These are phyloP conservation scores for Eulemur rubriventer DNA, from an alignment of 2,797 vertebrate species.

Conservation along the genomic window DNA sequence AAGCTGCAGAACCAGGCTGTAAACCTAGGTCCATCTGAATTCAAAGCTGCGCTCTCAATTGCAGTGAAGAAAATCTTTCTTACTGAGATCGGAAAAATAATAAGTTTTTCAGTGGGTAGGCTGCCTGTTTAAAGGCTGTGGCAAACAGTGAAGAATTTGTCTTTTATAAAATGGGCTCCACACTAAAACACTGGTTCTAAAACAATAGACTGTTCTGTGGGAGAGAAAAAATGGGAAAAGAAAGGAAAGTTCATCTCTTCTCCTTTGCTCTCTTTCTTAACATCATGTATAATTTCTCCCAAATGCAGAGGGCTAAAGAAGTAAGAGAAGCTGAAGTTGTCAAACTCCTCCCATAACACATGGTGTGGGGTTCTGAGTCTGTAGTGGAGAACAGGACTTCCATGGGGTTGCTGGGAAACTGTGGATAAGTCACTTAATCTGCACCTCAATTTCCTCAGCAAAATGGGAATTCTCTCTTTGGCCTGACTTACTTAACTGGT, in stretches of 20 bases:
- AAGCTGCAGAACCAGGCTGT: neutral
- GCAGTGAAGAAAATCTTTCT: neutral
- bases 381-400: neutral
- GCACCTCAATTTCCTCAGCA: neutral
- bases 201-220: neutral
- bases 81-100: neutral
- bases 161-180: neutral
- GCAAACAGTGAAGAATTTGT: neutral
- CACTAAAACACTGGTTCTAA: neutral
- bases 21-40: neutral
- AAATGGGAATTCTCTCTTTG: neutral
- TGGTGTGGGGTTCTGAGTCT: neutral
- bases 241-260: neutral
- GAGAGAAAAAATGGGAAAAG: neutral
- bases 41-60: slow-evolving; percentile 3
- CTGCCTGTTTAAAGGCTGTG: neutral
- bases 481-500: neutral
- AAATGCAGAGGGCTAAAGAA: neutral
- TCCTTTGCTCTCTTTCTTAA: neutral
- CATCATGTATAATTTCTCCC: neutral
- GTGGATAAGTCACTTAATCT: neutral
- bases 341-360: neutral
- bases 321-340: neutral
- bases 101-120: neutral
- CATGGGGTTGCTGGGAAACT: neutral